phyloP scores from a whole-genome alignment of 2,113 vertebrate genomes.

The Spea bombifrons region DNA sequence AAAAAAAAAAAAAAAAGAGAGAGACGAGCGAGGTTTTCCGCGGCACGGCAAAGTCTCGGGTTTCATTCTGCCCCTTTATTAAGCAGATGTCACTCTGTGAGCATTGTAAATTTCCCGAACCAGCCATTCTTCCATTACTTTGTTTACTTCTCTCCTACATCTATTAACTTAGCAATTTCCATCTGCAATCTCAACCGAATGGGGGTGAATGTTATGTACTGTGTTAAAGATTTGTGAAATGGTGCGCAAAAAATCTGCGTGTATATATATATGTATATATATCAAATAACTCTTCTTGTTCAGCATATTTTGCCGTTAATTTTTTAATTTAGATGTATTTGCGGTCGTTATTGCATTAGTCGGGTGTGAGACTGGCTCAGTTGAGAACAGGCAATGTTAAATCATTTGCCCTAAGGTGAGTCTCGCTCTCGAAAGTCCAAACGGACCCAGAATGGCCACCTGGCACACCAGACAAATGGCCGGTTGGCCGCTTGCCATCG shows the following conservation, averaged over 20 bases:
- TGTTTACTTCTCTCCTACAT: conserved; percentile 27
- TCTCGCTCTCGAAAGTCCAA: too few relatives aligned
- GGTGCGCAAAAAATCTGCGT: neutral
- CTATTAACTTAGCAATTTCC: conserved; percentile 28
- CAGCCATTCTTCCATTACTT: conserved; percentile 9
- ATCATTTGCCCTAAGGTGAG: too few relatives aligned
- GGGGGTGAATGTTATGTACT: neutral
- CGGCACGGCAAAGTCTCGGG: neutral
- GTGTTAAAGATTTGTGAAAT: neutral
- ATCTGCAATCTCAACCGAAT: conserved; percentile 21
- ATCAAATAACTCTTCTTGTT: too few relatives aligned
- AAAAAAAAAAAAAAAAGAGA: neutral
- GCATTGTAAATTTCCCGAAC: conserved; percentile 19
- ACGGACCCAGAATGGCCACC: too few relatives aligned
- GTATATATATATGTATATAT: neutral
- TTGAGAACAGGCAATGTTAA: too few relatives aligned
- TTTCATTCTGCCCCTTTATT: conserved; percentile 15
- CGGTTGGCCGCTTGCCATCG: too few relatives aligned
- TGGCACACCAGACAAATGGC: too few relatives aligned
- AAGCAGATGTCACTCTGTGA: conserved; percentile 13
- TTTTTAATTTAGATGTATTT: too few relatives aligned
- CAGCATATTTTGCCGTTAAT: too few relatives aligned
- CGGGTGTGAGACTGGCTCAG: too few relatives aligned
- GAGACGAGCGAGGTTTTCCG: conserved; percentile 8
- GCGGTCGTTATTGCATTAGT: too few relatives aligned